Evolutionary conservation across 2,888 invertebrate species (phyloP).

Genomic region (Alloplasta piceator): DNA sequence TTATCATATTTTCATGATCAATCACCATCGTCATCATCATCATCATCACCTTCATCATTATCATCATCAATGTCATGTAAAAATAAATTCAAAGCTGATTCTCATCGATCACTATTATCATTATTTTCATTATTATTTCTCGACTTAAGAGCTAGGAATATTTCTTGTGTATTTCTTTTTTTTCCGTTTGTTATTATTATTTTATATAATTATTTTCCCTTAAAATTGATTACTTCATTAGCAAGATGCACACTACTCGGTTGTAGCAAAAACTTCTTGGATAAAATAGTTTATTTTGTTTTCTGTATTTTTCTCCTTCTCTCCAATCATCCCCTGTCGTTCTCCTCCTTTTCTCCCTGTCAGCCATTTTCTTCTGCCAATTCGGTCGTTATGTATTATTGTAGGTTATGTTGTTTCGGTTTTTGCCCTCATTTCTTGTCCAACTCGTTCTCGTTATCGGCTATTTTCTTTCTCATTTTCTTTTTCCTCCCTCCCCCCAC

Average conservation of each 20-base stretch:
- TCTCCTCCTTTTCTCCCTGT: slow-evolving; percentile 18
- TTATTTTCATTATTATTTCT: slow-evolving; percentile 73
- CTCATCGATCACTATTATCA: slow-evolving; percentile 73
- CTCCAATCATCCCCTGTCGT: neutral
- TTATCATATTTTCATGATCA: slow-evolving; percentile 7
- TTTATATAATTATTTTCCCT: slow-evolving; percentile 71
- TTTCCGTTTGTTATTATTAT: slow-evolving; percentile 40
- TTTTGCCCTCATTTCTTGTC: slow-evolving; percentile 8
- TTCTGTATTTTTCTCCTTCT: slow-evolving; percentile 70
- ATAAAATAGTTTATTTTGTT: slow-evolving; percentile 81
- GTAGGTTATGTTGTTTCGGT: slow-evolving; percentile 60
- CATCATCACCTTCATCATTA: slow-evolving; percentile 62
- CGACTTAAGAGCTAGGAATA: slow-evolving; percentile 77
- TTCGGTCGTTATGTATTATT: slow-evolving; percentile 65
- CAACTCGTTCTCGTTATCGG: slow-evolving; percentile 48
- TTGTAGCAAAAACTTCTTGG: slow-evolving; percentile 82
- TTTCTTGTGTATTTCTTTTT: slow-evolving; percentile 60
- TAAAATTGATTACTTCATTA: slow-evolving; percentile 72
- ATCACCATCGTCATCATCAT: slow-evolving; percentile 69
- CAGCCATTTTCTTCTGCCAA: slow-evolving; percentile 61
- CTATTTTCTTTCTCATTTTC: slow-evolving; percentile 48
- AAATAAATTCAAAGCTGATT: slow-evolving; percentile 83
- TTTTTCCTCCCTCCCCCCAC: slow-evolving; percentile 31
- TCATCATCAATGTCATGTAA: slow-evolving; percentile 78
- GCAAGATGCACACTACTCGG: slow-evolving; percentile 80